Evolutionary conservation across 2,113 vertebrate genomes (phyloP).

Genomic region (Apus apus): DNA sequence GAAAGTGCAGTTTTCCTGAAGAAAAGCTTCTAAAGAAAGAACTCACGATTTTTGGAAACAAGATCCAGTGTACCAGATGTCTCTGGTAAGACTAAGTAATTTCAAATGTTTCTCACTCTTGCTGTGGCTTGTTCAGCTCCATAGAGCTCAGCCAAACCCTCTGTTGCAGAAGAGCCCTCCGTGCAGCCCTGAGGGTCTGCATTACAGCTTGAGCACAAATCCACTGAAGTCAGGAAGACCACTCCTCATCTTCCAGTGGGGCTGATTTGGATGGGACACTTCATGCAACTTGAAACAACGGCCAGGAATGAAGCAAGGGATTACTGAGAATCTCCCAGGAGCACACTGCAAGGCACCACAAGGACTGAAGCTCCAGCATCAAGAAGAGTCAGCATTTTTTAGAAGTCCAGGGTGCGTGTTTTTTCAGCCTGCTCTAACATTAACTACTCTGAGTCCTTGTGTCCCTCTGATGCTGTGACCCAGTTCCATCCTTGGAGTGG

Average conservation of each 20-base stretch:
- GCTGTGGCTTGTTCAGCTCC: not conserved
- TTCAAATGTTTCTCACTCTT: not conserved
- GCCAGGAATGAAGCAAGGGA: not conserved
- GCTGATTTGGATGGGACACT: not conserved
- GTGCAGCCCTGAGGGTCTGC: not conserved
- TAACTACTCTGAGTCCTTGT: not conserved
- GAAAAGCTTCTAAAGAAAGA: not conserved
- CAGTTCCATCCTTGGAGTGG: not conserved
- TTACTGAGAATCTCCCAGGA: not conserved
- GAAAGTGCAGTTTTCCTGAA: conserved; percentile 12
- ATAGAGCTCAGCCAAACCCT: not conserved
- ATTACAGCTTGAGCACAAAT: not conserved
- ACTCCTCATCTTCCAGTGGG: not conserved
- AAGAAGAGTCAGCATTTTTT: not conserved
- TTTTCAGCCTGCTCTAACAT: not conserved
- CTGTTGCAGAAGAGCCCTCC: not conserved
- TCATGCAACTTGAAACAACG: not conserved
- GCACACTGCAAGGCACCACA: not conserved
- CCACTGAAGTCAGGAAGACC: not conserved
- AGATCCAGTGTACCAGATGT: not conserved
- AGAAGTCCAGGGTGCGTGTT: not conserved
- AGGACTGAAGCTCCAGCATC: not conserved
- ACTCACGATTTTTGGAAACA: not conserved
- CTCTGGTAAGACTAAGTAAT: not conserved
- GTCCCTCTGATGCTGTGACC: not conserved